phyloP scores from a whole-genome alignment of 2,888 invertebrate species.

The Lasioglossum figueresi region DNA sequence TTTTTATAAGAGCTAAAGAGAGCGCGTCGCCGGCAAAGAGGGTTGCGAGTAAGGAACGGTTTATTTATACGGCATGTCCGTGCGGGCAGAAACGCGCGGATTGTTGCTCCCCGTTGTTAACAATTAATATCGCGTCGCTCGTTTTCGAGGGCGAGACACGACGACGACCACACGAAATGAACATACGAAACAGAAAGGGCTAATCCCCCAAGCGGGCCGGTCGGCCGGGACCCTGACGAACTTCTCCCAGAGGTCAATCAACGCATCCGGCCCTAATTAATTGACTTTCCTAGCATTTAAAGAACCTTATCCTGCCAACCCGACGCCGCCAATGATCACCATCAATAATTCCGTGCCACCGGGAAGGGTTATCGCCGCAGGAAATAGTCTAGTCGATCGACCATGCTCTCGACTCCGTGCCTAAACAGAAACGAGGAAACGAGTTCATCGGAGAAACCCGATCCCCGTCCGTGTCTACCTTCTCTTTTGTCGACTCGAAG shows the following conservation, averaged over 20 bases:
- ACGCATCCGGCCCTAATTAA: slow-evolving; percentile 81
- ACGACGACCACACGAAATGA: neutral
- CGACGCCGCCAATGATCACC: slow-evolving; percentile 39
- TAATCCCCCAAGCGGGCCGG: slow-evolving; percentile 53
- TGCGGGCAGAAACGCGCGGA: neutral
- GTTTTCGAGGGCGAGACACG: slow-evolving; percentile 9
- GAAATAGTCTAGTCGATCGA: slow-evolving; percentile 60
- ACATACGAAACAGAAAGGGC: slow-evolving; percentile 38
- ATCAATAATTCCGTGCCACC: slow-evolving; percentile 52
- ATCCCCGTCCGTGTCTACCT: neutral
- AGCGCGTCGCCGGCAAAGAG: neutral
- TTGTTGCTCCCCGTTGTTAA: neutral
- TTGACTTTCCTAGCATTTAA: slow-evolving; percentile 73
- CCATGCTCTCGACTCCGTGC: neutral
- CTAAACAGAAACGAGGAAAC: neutral
- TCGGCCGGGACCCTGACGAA: slow-evolving; percentile 62
- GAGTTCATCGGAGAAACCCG: neutral
- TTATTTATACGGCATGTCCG: slow-evolving; percentile 29
- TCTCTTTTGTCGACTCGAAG: neutral
- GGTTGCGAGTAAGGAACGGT: neutral
- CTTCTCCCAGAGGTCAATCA: slow-evolving; percentile 78
- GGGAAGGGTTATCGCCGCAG: slow-evolving; percentile 66
- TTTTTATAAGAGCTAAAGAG: slow-evolving; percentile 8
- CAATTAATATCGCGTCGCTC: slow-evolving; percentile 12
- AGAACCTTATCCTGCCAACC: slow-evolving; percentile 74